phyloP scores from a whole-genome alignment of 2,113 vertebrate genomes.

The Mus spicilegus region DNA sequence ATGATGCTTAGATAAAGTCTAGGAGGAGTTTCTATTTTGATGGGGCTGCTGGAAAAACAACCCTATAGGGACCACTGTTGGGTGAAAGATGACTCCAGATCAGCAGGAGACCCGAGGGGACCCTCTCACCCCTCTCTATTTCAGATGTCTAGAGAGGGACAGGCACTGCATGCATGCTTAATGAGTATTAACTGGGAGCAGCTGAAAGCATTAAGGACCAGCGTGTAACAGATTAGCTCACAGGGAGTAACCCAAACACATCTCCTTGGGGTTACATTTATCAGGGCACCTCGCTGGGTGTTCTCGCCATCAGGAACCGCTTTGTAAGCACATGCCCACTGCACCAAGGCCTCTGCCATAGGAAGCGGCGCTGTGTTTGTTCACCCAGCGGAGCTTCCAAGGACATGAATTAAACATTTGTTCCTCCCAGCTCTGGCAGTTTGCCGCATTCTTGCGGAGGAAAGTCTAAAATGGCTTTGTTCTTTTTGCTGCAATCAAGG shows the following conservation, averaged over 20 bases:
- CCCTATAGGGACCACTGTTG: not conserved
- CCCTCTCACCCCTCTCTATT: slow-evolving; percentile 1
- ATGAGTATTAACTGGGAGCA: slow-evolving; percentile 62
- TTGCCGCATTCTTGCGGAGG: not conserved
- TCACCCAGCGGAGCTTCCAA: slow-evolving; percentile 41
- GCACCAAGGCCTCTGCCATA: slow-evolving; percentile 26
- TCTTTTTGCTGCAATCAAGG: not conserved
- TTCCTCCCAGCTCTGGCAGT: slow-evolving; percentile 42
- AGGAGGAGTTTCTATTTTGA: not conserved
- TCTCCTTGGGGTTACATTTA: not conserved
- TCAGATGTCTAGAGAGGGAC: not conserved
- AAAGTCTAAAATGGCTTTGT: slow-evolving; percentile 16
- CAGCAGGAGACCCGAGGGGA: not conserved
- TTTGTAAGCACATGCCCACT: slow-evolving; percentile 32
- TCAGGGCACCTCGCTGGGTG: not conserved
- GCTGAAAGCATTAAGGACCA: slow-evolving; percentile 50
- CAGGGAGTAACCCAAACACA: slow-evolving; percentile 39
- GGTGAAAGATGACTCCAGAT: not conserved
- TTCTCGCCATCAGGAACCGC: not conserved
- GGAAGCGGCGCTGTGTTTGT: slow-evolving; percentile 25
- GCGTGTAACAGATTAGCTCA: slow-evolving; percentile 21
- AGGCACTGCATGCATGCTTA: not conserved
- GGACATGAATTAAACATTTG: slow-evolving; percentile 52
- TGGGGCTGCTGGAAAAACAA: not conserved
- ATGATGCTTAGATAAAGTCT: not conserved